Evolutionary conservation across 2,113 vertebrate genomes (phyloP).

Genomic region (Nestor notabilis): DNA sequence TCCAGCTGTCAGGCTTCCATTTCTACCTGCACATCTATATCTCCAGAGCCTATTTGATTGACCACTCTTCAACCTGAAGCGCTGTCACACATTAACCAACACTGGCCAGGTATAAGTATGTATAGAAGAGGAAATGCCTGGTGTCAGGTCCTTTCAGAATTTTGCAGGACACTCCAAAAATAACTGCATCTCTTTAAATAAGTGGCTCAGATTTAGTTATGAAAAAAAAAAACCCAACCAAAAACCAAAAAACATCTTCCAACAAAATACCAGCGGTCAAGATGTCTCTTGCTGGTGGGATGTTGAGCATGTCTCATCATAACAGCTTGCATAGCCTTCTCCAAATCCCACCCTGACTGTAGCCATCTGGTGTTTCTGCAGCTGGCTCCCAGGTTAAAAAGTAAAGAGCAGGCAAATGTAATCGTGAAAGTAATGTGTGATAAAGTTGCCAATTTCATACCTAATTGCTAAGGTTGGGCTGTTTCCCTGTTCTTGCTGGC

Average conservation of each 20-base stretch:
- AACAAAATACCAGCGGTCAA: slow-evolving; percentile 18
- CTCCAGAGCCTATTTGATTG: neutral
- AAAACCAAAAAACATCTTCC: neutral
- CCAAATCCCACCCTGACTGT: neutral
- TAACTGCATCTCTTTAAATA: neutral
- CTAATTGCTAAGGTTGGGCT: neutral
- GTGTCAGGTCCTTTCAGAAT: neutral
- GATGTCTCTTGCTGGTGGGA: neutral
- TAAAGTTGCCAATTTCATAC: slow-evolving; percentile 49
- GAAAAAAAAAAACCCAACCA: neutral
- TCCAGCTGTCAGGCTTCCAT: neutral
- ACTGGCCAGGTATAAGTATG: no score
- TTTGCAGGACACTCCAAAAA: neutral
- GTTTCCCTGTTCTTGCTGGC: neutral
- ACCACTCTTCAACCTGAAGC: neutral
- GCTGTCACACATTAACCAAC: neutral
- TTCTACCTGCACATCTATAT: neutral
- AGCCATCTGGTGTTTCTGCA: slow-evolving; percentile 23
- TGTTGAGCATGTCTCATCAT: neutral
- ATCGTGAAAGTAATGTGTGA: slow-evolving; percentile 4
- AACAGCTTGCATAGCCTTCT: slow-evolving; percentile 6
- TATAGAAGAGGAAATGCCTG: neutral
- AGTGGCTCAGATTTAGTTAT: neutral
- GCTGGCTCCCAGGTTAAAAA: neutral
- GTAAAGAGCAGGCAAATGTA: slow-evolving; percentile 20